Conservation (phyloP, 2,797 vertebrate genomes). For the Bufotes viridis region DNA sequence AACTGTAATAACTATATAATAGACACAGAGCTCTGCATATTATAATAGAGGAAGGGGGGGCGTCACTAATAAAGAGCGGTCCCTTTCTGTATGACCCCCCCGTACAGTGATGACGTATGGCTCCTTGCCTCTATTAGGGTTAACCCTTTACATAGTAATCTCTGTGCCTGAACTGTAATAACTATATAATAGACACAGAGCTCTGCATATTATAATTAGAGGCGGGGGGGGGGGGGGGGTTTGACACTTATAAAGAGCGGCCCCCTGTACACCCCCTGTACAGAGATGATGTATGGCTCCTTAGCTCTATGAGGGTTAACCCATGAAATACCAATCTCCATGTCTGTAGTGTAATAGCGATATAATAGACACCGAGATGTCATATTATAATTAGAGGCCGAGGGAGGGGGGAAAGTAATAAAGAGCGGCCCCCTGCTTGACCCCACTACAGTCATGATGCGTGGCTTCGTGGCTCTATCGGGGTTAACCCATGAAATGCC, state of each 20-base stretch:
- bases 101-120: background rate
- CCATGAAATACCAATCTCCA: background rate
- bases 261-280: background rate
- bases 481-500: background rate
- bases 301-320: background rate
- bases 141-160: background rate
- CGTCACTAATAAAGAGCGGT: background rate
- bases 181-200: background rate
- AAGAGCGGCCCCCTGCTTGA: too few species aligned
- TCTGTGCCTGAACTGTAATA: background rate
- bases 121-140: background rate
- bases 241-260: background rate
- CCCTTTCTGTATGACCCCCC: too few species aligned
- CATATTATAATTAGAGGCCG: too few species aligned
- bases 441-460: background rate
- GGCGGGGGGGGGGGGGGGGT: too few species aligned
- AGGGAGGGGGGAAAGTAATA: too few species aligned
- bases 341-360: too few species aligned
- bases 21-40: background rate
- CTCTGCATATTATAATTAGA: background rate
- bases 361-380: too few species aligned
- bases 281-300: background rate
- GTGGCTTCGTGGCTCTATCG: background rate
- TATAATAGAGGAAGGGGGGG: too few species aligned
- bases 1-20: slow-evolving; percentile 7